Base-by-base conservation (phyloP, 2,113 vertebrate genomes). In the Bubo scandiacus region DNA sequence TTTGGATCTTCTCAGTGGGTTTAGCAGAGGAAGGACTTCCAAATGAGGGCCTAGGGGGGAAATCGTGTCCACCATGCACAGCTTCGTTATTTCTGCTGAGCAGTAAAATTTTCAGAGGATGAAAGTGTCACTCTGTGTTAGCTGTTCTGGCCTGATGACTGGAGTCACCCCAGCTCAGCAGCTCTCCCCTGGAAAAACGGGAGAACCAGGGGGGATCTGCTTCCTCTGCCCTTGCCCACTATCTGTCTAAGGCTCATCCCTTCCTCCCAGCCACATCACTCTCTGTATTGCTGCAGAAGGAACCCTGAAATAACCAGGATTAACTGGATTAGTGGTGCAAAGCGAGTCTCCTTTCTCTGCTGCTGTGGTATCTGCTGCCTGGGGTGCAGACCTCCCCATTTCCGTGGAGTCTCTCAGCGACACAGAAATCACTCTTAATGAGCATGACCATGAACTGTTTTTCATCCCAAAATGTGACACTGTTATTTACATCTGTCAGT, bases 401-500 rank as follows among this genome's bases (percentile, higher is more conserved):
- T 91, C 87, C 15, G 5, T 52, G 81, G 40, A 87, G 89, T 77
- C 92, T 96, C 5, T 3, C 70, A 90, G 92, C 95, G 81, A 81
- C 83, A 90, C 54, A 94, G 91, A 91, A 95, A 90, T 82, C 91
- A 74, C 81, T 94, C 51, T 80, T 92, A 92, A 97, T 78, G 89
- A 96, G 91, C 89, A 83, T 34, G 8, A 5, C 74, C 81, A 71
- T 59, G 81, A 83, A 47, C 94, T 94, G 96, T 89, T 97, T 95
- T 96, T 96, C 87, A 74, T 95, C 78, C 87, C 81, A 54, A 91
- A 87, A 91, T 85, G 87, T 94, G 94, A 95, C 89, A 59, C 67
- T 83, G 81, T 93, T 97, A 91, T 95, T 97, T 97, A 92, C 91
- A 86, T 95, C 86, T 96, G 84, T 87, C 95, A 91, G 89, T 90